Evolutionary conservation across 2,888 invertebrate genomes (phyloP), one percentile per base, ranked within the genome.

Genomic region (Xylota sylvarum): DNA sequence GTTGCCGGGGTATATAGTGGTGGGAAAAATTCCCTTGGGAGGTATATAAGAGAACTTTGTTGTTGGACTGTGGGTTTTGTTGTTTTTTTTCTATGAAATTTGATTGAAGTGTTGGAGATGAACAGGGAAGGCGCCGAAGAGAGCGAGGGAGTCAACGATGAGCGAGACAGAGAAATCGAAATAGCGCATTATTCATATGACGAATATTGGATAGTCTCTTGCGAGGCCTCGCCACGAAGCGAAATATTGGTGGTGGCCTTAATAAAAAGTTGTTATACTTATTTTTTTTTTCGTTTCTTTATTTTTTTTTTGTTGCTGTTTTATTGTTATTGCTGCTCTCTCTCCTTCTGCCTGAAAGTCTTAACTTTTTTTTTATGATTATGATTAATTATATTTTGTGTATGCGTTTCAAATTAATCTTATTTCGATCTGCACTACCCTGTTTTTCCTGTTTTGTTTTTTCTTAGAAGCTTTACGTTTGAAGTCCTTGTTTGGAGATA

Each of bases 151-250:
- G 37, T 37, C 37, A 37, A 37, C 35, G 19, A 32, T 23, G 78
- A 60, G 65, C 43, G 60, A 69, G 60, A 77, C 72, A 86, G 81
- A 86, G 65, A 82, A 86, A 86, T 82, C 86, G 86, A 78, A 86
- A 86, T 86, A 86, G 86, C 77, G 73, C 86, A 86, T 86, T 82
- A 86, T 86, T 86, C 86, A 82, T 86, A 86, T 82, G 86, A 86
- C 86, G 86, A 86, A 82, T 82, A 86, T 86, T 86, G 73, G 83
- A 88, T 90, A 91, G 91, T 91, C 91, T 91, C 91, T 89, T 90
- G 91, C 90, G 88, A 88, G 91, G 91, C 91, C 89, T 87, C 88
- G 85, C 43, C 43, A 62, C 62, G 17, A 73, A 77, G 78, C 82
- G 56, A 73, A 77, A 85, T 85, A 84, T 84, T 84, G 79, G 80